phyloP scores from a whole-genome alignment of 2,797 vertebrate species.

The Brachymystax lenok region DNA sequence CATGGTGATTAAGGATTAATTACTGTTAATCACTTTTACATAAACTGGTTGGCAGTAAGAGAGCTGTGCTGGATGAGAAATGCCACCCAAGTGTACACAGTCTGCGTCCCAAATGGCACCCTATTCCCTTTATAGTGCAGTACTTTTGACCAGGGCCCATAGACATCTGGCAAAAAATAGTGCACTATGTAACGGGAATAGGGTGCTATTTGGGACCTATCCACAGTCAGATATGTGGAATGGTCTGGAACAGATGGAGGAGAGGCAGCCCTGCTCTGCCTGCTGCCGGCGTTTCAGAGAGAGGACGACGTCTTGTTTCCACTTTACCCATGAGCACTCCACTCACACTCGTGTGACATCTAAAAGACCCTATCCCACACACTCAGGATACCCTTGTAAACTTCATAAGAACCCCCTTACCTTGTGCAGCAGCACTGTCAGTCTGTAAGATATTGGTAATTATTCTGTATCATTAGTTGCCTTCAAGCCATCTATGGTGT shows the following conservation, averaged over 20 bases:
- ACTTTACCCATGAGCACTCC: slow-evolving; percentile 37
- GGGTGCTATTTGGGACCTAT: too few relatives aligned
- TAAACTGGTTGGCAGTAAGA: slow-evolving; percentile 97
- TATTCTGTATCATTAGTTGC: neutral
- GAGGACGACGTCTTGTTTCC: slow-evolving; percentile 21
- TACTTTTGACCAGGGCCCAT: too few relatives aligned
- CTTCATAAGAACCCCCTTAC: too few relatives aligned
- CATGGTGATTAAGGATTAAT: slow-evolving; percentile 99
- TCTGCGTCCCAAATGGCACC: slow-evolving; percentile 2
- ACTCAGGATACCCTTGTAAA: neutral
- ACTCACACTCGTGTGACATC: slow-evolving; percentile 16
- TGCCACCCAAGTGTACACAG: slow-evolving; percentile 79
- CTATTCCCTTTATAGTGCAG: too few relatives aligned
- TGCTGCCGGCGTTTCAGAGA: neutral
- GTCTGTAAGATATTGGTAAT: neutral
- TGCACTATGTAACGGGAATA: too few relatives aligned
- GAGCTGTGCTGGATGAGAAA: slow-evolving; percentile 88
- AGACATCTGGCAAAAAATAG: too few relatives aligned
- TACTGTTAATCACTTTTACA: slow-evolving; percentile 99
- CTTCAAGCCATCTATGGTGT: neutral
- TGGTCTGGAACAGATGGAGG: slow-evolving; percentile 31
- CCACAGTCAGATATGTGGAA: slow-evolving; percentile 67
- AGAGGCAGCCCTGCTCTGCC: slow-evolving; percentile 17
- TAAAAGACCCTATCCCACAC: neutral
- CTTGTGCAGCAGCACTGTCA: neutral